These are phyloP conservation scores for Globodera rostochiensis DNA, from an alignment of 1,140 invertebrate genomes.

Conservation along the genomic window DNA sequence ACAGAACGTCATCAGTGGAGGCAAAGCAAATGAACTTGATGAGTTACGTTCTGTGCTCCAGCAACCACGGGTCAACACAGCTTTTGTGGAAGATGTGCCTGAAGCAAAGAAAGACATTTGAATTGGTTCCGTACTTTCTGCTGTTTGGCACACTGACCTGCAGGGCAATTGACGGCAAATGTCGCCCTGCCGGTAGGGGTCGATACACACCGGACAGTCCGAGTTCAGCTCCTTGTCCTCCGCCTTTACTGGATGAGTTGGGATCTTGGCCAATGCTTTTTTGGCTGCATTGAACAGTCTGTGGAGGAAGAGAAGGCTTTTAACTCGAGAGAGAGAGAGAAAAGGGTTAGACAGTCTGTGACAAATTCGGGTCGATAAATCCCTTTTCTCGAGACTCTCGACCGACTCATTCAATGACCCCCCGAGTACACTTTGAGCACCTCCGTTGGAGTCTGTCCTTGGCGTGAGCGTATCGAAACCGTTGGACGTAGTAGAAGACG, in stretches of 20 bases:
- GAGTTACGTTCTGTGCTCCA: constrained; percentile 85
- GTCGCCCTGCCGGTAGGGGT: constrained; percentile 81
- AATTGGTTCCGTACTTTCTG: background rate
- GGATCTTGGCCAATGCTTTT: constrained; percentile 85
- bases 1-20: background rate
- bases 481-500: constrained; percentile 89
- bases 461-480: constrained; percentile 79
- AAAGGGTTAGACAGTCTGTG: too few relatives aligned
- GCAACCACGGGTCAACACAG: constrained; percentile 90
- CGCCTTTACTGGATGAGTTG: constrained; percentile 79
- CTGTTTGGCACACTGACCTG: constrained; percentile 73
- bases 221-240: constrained; percentile 82
- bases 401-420: background rate
- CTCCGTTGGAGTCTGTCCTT: constrained; percentile 78
- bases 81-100: constrained; percentile 90
- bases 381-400: too few relatives aligned
- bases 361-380: background rate
- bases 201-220: constrained; percentile 88
- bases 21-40: background rate
- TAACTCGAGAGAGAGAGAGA: background rate
- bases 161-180: constrained; percentile 82
- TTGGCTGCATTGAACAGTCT: constrained; percentile 83
- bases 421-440: background rate
- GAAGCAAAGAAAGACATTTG: constrained; percentile 41
- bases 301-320: background rate